phyloP scores from a whole-genome alignment of 2,797 vertebrate species.

The Urocyon cinereoargenteus region DNA sequence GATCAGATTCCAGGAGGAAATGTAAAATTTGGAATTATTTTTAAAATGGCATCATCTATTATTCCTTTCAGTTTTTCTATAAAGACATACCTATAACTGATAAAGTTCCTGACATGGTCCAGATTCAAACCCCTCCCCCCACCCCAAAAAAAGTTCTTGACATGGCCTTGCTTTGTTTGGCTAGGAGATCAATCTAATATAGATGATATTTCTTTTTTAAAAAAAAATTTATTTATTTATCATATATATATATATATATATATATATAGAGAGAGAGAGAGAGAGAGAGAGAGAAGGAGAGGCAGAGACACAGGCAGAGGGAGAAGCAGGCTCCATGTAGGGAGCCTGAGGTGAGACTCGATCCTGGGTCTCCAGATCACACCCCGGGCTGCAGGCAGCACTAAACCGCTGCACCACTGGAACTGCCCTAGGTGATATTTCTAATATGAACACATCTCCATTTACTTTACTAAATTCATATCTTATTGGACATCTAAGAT shows the following conservation, averaged over 20 bases:
- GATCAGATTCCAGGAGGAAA: background rate
- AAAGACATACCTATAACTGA: background rate
- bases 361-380: too few relatives aligned
- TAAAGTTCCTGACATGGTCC: background rate
- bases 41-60: background rate
- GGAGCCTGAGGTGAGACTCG: too few relatives aligned
- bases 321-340: too few relatives aligned
- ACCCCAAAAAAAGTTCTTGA: background rate
- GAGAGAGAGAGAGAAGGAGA: too few relatives aligned
- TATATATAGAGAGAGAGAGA: too few relatives aligned
- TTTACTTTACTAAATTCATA: background rate
- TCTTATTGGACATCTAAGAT: background rate
- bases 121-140: too few relatives aligned
- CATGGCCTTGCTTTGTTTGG: background rate
- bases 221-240: too few relatives aligned
- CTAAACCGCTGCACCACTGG: too few relatives aligned
- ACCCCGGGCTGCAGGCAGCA: too few relatives aligned
- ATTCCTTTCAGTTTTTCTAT: background rate
- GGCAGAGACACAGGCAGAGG: too few relatives aligned
- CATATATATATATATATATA: too few relatives aligned
- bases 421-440: background rate
- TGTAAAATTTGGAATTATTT: background rate
- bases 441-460: background rate
- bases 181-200: background rate
- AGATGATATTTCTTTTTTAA: background rate